Conservation (phyloP, 2,797 vertebrate species). For the Hylomyscus alleni region DNA sequence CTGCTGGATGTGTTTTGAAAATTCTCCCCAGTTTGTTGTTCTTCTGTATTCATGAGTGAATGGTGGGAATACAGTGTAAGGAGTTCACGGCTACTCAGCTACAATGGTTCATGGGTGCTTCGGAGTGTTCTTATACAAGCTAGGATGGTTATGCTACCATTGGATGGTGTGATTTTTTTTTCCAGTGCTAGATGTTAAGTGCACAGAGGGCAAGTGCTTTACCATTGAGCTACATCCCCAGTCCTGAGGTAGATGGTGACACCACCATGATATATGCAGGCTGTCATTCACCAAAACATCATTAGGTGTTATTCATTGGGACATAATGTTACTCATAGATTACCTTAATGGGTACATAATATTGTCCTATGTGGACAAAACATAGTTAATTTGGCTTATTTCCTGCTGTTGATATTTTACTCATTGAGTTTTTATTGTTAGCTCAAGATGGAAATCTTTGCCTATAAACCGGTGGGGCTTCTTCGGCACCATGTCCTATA, state of each 20-base stretch:
- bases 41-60: too few species aligned
- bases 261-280: background rate
- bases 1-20: background rate
- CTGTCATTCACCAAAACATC: background rate
- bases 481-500: constrained; percentile 6
- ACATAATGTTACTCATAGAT: background rate
- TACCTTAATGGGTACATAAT: background rate
- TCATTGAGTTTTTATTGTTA: background rate
- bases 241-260: background rate
- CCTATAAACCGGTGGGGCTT: background rate
- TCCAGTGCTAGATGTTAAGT: background rate
- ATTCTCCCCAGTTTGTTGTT: constrained; percentile 4
- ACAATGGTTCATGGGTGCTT: too few species aligned
- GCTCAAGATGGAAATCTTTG: constrained; percentile 46
- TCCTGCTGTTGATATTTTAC: background rate
- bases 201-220: background rate
- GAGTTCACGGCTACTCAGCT: background rate
- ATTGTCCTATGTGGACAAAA: background rate
- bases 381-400: constrained; percentile 9
- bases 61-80: background rate
- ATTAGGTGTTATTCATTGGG: background rate
- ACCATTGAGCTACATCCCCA: background rate
- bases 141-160: background rate
- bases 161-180: background rate
- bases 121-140: background rate